Evolutionary conservation across 2,797 vertebrate genomes (phyloP), one percentile per base, ranked within the genome.

Genomic region (Spea hammondii): DNA sequence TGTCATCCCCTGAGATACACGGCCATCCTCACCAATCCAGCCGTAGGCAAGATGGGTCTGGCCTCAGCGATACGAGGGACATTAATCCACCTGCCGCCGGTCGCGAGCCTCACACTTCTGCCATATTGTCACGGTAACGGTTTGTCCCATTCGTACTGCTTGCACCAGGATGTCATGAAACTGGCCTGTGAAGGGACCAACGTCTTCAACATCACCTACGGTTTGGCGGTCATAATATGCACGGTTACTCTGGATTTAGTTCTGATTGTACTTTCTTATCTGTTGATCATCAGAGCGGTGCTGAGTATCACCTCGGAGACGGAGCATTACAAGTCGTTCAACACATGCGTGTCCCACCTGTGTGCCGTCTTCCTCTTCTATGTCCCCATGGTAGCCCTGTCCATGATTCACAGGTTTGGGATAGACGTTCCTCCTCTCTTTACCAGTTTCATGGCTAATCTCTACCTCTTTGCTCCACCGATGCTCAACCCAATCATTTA

Each of bases 11-110:
- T 79, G 47, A 72, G 60, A n/a, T 85, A 86, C 11, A 10, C 91
- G 62, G 91, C 88, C 6, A 84, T 87, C 13, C 76, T 92, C 62
- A 94, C 92, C 60, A 91, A 92, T 78, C 82, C 79, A 10, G 79
- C 57, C 32, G 83, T 85, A 45, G 60, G 65, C 8, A 84, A 82
- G 75, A 82, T 85, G 3, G 72, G 88, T 64, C 14, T 93, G 3
- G 17, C 78, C 0, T 93, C 91, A 60, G 87, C 82, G 59, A 54
- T 80, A 4, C 76, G 85, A 4, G 83, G 84, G 53, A 79, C 80
- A n/a, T 48, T 86, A 10, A 62, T 82, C 50, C 83, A 84, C 55
- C 65, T 79, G n/a, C 79, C 85, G 2, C 76, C 74, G 17, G 79
- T 86, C 4, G 54, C 70, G 11, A 48, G 54, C 7, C 50, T 86